Evolutionary conservation across 2,888 invertebrate species (phyloP).

Genomic region (Acanthosoma haemorrhoidale): DNA sequence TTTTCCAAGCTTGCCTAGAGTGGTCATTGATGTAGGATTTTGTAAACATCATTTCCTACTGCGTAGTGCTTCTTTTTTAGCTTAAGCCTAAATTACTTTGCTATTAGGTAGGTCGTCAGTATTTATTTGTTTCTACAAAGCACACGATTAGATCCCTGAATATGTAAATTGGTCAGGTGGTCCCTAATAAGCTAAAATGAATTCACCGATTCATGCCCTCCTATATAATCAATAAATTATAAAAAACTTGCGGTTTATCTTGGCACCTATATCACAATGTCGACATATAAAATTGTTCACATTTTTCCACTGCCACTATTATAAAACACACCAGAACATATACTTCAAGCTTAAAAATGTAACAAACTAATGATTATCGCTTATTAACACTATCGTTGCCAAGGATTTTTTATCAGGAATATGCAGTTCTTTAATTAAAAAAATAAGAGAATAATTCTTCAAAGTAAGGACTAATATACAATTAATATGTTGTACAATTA

Average conservation of each 20-base stretch:
- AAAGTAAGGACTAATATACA: not conserved
- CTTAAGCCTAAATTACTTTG: not conserved
- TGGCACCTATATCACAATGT: slow-evolving; percentile 28
- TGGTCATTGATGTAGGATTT: not conserved
- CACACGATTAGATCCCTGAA: not conserved
- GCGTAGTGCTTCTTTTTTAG: not conserved
- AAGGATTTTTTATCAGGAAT: not conserved
- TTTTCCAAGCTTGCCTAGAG: too few species aligned
- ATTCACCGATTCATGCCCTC: slow-evolving; percentile 8
- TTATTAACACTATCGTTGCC: not conserved
- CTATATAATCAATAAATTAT: not conserved
- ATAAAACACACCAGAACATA: not conserved
- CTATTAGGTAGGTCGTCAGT: not conserved
- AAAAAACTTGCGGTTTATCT: slow-evolving; percentile 5
- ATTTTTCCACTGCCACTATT: not conserved
- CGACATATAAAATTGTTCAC: not conserved
- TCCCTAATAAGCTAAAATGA: not conserved
- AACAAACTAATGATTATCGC: not conserved
- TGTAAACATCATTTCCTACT: not conserved
- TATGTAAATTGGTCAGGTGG: not conserved
- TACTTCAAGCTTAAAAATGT: not conserved
- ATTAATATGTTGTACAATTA: not conserved
- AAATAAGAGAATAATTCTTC: not conserved
- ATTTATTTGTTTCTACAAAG: not conserved
- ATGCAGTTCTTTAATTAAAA: not conserved